Conservation (phyloP, 2,113 vertebrate species). For the Aptenodytes forsteri region DNA sequence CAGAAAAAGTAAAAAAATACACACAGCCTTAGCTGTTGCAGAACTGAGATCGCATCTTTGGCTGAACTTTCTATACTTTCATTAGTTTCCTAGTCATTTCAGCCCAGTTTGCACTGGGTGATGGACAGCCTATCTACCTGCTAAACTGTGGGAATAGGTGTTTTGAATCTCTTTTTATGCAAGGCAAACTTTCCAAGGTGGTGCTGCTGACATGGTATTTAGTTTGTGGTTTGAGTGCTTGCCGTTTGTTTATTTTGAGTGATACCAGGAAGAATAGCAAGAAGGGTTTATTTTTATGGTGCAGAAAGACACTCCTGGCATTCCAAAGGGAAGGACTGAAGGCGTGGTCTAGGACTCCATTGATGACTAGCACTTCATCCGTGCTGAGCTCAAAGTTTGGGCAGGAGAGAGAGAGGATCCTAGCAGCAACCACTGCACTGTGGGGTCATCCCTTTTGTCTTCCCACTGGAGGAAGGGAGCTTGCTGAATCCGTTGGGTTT, state of each 20-base stretch:
- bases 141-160: not conserved
- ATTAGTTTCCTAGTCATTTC: not conserved
- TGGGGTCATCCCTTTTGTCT: not conserved
- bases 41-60: not conserved
- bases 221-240: conserved; percentile 10
- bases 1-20: not conserved
- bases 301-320: not conserved
- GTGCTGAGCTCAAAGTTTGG: not conserved
- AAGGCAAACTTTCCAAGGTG: conserved; percentile 20
- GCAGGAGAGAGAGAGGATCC: not conserved
- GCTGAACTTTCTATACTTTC: conserved; percentile 16
- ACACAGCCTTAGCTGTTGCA: not conserved
- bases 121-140: not conserved
- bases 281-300: conserved; percentile 8
- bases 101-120: not conserved
- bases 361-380: not conserved
- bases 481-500: not conserved
- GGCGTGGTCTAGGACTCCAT: not conserved
- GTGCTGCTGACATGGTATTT: conserved; percentile 53
- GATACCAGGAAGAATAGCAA: conserved; percentile 18
- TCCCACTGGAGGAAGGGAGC: not conserved
- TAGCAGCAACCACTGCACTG: not conserved
- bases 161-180: conserved; percentile 33
- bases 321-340: not conserved
- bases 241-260: conserved; percentile 32